These are phyloP conservation scores for Anaspis maculata DNA, from an alignment of 2,888 invertebrate genomes.

Conservation along the genomic window DNA sequence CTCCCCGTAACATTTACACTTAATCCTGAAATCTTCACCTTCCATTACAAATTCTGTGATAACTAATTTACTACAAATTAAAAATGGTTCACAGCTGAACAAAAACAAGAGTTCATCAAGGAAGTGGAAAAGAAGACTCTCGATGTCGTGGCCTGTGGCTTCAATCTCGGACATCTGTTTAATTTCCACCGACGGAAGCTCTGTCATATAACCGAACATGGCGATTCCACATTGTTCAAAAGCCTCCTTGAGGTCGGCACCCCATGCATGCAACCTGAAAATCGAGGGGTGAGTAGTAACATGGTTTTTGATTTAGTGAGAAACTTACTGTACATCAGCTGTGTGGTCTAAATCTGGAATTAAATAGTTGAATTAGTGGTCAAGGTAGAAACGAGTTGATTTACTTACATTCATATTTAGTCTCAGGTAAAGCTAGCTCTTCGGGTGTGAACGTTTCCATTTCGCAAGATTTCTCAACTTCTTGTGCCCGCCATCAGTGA, in stretches of 20 bases:
- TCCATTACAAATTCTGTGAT: conserved; percentile 76
- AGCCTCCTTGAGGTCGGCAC: conserved; percentile 73
- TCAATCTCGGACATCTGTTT: conserved; percentile 70
- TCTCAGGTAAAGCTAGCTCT: conserved; percentile 54
- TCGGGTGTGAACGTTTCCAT: conserved; percentile 46
- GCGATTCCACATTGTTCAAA: conserved; percentile 93
- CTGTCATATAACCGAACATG: conserved; percentile 98
- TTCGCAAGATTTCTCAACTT: background rate
- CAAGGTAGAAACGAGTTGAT: conserved; percentile 2
- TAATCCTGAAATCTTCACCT: conserved; percentile 69
- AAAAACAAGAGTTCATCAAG: conserved; percentile 89
- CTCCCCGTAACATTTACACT: conserved; percentile 82
- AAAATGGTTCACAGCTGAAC: conserved; percentile 85
- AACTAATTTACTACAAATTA: conserved; percentile 79
- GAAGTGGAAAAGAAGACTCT: conserved; percentile 83
- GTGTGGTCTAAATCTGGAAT: conserved; percentile 90
- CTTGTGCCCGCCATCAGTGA: too few species aligned
- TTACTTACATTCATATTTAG: conserved; percentile 76
- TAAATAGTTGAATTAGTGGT: conserved; percentile 14
- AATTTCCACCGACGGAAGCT: conserved; percentile 75
- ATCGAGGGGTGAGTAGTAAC: conserved; percentile 4
- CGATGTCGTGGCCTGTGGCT: conserved; percentile 82
- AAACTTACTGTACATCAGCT: conserved; percentile 95
- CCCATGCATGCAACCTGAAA: conserved; percentile 85
- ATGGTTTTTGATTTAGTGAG: conserved; percentile 5